Conservation (phyloP, 2,797 vertebrate genomes). For the Apogon talboti region DNA sequence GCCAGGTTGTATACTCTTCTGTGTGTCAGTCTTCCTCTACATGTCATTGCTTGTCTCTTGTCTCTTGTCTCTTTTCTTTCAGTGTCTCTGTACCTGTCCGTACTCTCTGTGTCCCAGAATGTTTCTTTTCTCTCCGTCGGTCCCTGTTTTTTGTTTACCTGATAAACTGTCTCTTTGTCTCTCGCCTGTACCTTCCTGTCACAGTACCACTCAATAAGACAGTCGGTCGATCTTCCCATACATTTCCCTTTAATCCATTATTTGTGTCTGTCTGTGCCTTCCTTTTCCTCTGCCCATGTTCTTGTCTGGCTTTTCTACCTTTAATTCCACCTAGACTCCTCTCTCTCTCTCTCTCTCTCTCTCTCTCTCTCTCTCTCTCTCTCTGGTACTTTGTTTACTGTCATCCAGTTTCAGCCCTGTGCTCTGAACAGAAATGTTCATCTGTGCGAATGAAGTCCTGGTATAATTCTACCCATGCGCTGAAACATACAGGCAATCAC, state of each 20-base stretch:
- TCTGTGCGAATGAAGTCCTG: not conserved
- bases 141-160: conserved; percentile 40
- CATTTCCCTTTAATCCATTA: conserved; percentile 61
- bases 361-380: conserved; percentile 6
- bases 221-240: conserved; percentile 45
- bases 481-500: conserved; percentile 38
- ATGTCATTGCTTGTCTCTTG: conserved; percentile 31
- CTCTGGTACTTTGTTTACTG: conserved; percentile 32
- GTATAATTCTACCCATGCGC: not conserved
- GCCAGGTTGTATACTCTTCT: conserved; percentile 27
- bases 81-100: conserved; percentile 5
- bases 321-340: conserved; percentile 22
- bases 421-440: conserved; percentile 16
- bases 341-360: no score
- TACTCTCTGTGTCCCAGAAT: conserved; percentile 3
- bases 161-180: conserved; percentile 61
- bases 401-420: conserved; percentile 20
- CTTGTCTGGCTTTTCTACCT: conserved; percentile 43
- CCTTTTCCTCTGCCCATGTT: conserved; percentile 22
- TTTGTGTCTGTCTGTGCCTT: conserved; percentile 46
- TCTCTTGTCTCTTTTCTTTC: conserved; percentile 26
- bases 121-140: conserved; percentile 2
- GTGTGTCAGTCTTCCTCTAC: conserved; percentile 26
- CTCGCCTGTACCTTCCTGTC: conserved; percentile 48
- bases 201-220: conserved; percentile 44